Conservation (phyloP, 2,113 vertebrate genomes). For the Salvelinus alpinus region DNA sequence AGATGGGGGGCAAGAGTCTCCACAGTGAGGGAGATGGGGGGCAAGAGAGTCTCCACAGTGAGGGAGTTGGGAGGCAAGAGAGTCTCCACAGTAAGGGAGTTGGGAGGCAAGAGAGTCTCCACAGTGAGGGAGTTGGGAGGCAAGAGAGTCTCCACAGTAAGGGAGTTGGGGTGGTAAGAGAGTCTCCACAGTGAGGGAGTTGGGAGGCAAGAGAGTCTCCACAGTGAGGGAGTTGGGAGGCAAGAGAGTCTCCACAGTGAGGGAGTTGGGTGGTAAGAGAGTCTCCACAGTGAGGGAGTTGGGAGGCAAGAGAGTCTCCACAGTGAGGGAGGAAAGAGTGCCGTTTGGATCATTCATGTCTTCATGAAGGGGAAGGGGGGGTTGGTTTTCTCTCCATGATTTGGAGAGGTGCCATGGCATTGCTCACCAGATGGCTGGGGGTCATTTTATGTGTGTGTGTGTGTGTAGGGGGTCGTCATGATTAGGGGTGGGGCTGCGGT, state of each 20-base stretch:
- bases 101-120: too few species aligned
- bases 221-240: constrained; percentile 27
- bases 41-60: not conserved
- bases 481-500: constrained; percentile 75
- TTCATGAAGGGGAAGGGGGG: constrained; percentile 34
- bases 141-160: too few species aligned
- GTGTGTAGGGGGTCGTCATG: constrained; percentile 51
- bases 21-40: too few species aligned
- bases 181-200: too few species aligned
- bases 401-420: not conserved
- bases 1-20: too few species aligned
- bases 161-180: too few species aligned
- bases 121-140: too few species aligned
- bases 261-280: not conserved
- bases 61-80: constrained; percentile 55
- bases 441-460: not conserved
- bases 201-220: not conserved
- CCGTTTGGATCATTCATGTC: constrained; percentile 68
- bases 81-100: constrained; percentile 53
- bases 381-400: not conserved
- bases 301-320: constrained; percentile 1
- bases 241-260: constrained; percentile 61
- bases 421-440: not conserved
- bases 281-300: too few species aligned
- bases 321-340: constrained; percentile 35